Conservation (phyloP, 2,797 vertebrate genomes). For the Halcyon smyrnensis region DNA sequence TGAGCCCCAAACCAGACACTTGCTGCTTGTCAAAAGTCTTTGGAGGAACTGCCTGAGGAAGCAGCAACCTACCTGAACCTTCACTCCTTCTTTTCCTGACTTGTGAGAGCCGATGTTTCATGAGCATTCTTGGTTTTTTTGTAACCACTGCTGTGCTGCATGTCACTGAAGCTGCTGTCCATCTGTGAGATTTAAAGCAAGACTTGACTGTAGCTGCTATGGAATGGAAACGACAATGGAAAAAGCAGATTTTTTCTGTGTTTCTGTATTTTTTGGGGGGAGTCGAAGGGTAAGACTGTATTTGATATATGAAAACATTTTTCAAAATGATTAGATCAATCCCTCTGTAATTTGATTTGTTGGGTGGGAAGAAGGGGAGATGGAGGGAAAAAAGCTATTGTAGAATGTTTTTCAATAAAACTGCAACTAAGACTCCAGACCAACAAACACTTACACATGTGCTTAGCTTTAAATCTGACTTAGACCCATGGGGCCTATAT, state of each 20-base stretch:
- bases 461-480: slow-evolving; percentile 2
- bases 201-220: background rate
- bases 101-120: rapidly evolving
- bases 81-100: background rate
- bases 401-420: slow-evolving; percentile 40
- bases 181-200: background rate
- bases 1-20: background rate
- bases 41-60: background rate
- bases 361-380: background rate
- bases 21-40: background rate
- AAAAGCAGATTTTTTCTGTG: background rate
- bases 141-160: background rate
- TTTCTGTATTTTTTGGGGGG: background rate
- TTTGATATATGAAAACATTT: slow-evolving; percentile 17
- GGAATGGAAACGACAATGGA: background rate
- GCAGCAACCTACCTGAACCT: background rate
- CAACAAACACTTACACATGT: slow-evolving; percentile 44
- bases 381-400: background rate
- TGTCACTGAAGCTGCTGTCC: background rate
- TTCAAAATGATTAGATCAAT: background rate
- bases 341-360: slow-evolving; percentile 33
- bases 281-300: background rate
- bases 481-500: slow-evolving; percentile 15
- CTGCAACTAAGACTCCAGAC: slow-evolving; percentile 10
- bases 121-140: background rate